Conservation (phyloP, 2,888 invertebrate genomes). For the Leptinotarsa juncta region DNA sequence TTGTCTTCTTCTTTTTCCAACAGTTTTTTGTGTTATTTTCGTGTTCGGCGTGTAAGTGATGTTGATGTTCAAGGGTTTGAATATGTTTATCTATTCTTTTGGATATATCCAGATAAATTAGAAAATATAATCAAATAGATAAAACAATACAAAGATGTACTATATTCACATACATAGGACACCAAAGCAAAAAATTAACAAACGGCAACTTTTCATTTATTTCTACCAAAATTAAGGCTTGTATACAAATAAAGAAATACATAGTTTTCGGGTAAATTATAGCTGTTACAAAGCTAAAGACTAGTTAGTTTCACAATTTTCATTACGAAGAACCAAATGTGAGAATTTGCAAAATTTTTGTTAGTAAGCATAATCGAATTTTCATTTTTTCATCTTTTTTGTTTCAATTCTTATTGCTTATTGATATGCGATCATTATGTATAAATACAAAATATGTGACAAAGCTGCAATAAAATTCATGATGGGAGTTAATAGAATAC, state of each 20-base stretch:
- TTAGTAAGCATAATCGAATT: conserved; percentile 57
- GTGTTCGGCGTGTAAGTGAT: too few relatives aligned
- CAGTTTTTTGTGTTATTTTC: too few relatives aligned
- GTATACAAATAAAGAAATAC: conserved; percentile 50
- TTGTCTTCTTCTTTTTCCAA: too few relatives aligned
- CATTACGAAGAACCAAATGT: conserved; percentile 40
- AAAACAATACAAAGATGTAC: too few relatives aligned
- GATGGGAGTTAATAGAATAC: conserved; percentile 33
- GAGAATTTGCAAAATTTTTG: conserved; percentile 41
- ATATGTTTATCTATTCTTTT: too few relatives aligned
- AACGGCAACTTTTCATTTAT: conserved; percentile 63
- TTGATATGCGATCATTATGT: conserved; percentile 45
- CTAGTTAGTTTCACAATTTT: conserved; percentile 57
- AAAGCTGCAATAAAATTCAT: conserved; percentile 38
- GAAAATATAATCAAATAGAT: too few relatives aligned
- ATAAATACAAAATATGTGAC: conserved; percentile 40
- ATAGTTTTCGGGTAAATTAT: conserved; percentile 39
- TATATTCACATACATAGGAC: too few relatives aligned
- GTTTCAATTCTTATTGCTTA: conserved; percentile 40
- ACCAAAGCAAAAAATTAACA: conserved; percentile 25
- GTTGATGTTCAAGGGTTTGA: too few relatives aligned
- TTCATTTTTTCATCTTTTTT: conserved; percentile 26
- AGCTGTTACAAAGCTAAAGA: conserved; percentile 60
- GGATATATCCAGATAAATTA: too few relatives aligned
- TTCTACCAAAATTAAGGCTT: conserved; percentile 62